Evolutionary conservation across 2,888 invertebrate species (phyloP), one percentile per base, ranked within the genome.

Genomic region (Heliconius ismenius): DNA sequence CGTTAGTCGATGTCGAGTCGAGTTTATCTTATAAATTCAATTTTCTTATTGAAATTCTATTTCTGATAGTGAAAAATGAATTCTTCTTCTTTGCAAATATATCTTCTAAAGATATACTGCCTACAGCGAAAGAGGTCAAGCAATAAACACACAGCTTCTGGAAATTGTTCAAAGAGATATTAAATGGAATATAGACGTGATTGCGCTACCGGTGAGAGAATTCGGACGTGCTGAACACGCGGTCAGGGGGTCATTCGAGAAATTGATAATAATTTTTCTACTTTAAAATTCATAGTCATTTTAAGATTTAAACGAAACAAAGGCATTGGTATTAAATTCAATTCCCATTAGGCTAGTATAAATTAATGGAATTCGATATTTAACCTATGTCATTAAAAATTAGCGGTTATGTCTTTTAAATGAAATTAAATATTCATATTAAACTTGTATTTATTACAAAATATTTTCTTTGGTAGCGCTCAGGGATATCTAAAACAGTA

Each of bases 121-220:
- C 24, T 39, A 36, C 11, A 69, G 68, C 11, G 24, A 49, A 28
- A 69, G 28, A 70, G 69, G 73, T 62, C 43, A 73, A 60, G 21
- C 13, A 60, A 54, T 26, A 64, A 72, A 64, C 63, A 64, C 58
- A 39, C 10, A 36, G 58, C 64, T 72, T 60, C 75, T 54, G 63
- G 28, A 75, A 70, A 64, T 64, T 63, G 36, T 62, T 63, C 60
- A 39, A 74, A 62, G 74, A 65, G 70, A 68, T 62, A 74, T 63
- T 67, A 70, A 74, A 78, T 76, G 70, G 32, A 76, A 74, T 54
- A 68, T 76, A 62, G 58, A 76, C 76, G 72, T 76, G 76, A 70
- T 72, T 62, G 70, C 54, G 70, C 64, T 54, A 28, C 64, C 26
- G 76, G 70, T 76, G 76, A 76, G 76, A 76, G 39, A 64, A 39